Conservation (phyloP, 1,140 invertebrate species). For the Zaprionus ghesquierei region DNA sequence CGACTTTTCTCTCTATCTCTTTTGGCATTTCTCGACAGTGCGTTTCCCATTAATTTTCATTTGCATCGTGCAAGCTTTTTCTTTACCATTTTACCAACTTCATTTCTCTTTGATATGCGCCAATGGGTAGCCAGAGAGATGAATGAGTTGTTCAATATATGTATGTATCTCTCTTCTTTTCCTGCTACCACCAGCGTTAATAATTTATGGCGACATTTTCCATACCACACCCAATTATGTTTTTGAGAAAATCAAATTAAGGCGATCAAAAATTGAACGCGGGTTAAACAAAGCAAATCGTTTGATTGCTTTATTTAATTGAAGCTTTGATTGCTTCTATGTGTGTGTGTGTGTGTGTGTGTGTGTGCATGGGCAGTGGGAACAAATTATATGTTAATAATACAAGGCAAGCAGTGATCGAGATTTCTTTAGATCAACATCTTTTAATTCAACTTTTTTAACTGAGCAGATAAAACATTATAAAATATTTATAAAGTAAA, state of each 20-base stretch:
- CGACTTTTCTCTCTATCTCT: neutral
- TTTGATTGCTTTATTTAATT: constrained; percentile 46
- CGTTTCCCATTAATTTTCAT: constrained; percentile 16
- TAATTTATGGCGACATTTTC: constrained; percentile 14
- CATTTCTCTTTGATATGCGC: neutral
- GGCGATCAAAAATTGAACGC: constrained; percentile 26
- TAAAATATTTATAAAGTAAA: too few species aligned
- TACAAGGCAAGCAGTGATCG: too few species aligned
- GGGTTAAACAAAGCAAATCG: constrained; percentile 38
- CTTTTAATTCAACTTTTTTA: too few species aligned
- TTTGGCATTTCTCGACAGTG: neutral
- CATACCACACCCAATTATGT: constrained; percentile 26
- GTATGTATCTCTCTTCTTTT: neutral
- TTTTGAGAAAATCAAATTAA: constrained; percentile 25
- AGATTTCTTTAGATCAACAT: too few species aligned
- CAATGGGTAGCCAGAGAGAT: constrained; percentile 1
- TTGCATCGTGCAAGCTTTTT: neutral
- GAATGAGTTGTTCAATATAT: neutral
- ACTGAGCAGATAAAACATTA: too few species aligned
- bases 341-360: neutral
- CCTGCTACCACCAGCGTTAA: neutral
- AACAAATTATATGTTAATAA: too few species aligned
- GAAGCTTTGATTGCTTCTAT: neutral
- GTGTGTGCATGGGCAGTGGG: neutral
- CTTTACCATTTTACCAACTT: neutral